Percentiles rank a stretch among this genome's conserved stretches.
phyloP scores from a whole-genome alignment of 1,140 invertebrate genomes.

The Drosophila neocordata region DNA sequence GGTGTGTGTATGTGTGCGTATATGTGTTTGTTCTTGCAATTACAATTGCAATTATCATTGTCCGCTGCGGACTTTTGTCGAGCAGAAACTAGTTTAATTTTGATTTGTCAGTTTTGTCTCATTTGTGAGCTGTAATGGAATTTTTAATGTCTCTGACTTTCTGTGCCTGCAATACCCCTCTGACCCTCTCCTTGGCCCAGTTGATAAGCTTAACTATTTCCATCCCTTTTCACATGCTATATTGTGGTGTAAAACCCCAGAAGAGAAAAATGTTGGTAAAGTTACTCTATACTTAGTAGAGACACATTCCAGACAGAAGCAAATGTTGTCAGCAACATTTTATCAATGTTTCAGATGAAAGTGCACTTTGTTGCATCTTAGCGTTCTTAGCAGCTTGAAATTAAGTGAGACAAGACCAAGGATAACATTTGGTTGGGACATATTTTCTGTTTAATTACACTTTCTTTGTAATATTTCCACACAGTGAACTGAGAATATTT shows the following conservation, averaged over 20 bases:
- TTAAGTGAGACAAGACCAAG: neutral
- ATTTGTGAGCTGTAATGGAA: constrained; percentile 69
- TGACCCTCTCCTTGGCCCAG: too few relatives aligned
- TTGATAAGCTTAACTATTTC: constrained; percentile 3
- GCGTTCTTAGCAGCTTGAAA: neutral
- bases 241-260: neutral
- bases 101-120: constrained; percentile 75
- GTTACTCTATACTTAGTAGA: constrained; percentile 1
- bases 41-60: constrained; percentile 77
- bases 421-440: neutral
- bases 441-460: neutral
- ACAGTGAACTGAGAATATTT: neutral
- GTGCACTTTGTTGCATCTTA: constrained; percentile 6
- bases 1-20: neutral
- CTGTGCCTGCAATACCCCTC: neutral
- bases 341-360: neutral
- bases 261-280: neutral
- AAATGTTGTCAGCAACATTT: constrained; percentile 8
- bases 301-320: neutral
- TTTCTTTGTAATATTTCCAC: neutral
- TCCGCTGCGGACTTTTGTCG: constrained; percentile 23
- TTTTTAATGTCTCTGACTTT: constrained; percentile 58
- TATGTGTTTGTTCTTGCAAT: constrained; percentile 52
- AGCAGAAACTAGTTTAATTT: constrained; percentile 68
- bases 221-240: neutral